phyloP scores from a whole-genome alignment of 2,113 vertebrate species.

The Crypturellus undulatus region DNA sequence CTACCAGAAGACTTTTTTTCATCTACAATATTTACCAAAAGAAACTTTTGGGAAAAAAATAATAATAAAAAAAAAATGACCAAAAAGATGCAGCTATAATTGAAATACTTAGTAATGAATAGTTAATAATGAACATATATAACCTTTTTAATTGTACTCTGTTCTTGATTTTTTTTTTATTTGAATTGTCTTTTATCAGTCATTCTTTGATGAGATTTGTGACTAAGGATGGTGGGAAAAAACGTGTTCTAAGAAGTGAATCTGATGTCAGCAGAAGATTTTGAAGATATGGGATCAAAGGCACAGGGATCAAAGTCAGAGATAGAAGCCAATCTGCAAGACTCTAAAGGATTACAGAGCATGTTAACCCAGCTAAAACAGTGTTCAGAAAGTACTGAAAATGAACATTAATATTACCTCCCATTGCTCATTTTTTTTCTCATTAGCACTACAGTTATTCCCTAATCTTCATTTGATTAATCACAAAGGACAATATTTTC shows the following conservation, averaged over 20 bases:
- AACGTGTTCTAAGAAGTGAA: not conserved
- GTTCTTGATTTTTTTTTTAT: not conserved
- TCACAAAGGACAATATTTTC: conserved; percentile 42
- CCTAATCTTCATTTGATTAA: conserved; percentile 31
- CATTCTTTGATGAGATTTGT: not conserved
- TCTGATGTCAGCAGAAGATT: not conserved
- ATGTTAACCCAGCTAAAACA: not conserved
- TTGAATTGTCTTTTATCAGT: not conserved
- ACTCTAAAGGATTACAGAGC: not conserved
- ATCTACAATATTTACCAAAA: not conserved
- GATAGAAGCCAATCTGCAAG: not conserved
- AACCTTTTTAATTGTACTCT: not conserved
- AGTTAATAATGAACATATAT: not conserved
- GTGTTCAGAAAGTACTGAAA: not conserved
- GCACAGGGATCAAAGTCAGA: not conserved
- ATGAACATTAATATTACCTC: not conserved
- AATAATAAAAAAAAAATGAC: not conserved
- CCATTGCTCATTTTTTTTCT: not conserved
- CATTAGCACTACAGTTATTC: not conserved
- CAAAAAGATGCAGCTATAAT: not conserved
- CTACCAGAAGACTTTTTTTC: not conserved
- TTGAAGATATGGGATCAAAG: not conserved
- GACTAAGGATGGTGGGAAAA: not conserved
- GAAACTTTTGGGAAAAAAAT: not conserved
- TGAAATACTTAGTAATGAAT: not conserved